Conservation (phyloP, 2,888 invertebrate species). For the Melikaiella ostensackeni region DNA sequence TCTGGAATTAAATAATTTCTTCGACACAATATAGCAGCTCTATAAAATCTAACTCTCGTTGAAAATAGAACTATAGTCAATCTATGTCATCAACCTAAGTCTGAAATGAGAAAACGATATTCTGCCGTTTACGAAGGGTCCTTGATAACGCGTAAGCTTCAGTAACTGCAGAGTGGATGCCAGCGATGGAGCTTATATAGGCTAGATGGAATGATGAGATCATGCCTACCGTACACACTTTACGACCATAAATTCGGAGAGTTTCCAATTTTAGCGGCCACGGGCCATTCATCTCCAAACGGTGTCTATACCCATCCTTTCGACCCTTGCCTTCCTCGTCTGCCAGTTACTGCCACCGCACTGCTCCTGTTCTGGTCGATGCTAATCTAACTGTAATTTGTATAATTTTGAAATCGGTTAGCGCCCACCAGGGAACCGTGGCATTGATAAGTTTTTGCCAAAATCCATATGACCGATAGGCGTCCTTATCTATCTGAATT, state of each 20-base stretch:
- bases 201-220: not conserved
- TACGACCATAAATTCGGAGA: constrained; percentile 60
- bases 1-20: no score
- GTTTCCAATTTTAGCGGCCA: constrained; percentile 63
- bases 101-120: constrained; percentile 25
- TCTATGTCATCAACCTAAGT: not conserved
- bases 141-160: constrained; percentile 5
- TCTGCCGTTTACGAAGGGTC: not conserved
- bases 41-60: not conserved
- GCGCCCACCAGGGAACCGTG: constrained; percentile 47
- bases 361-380: constrained; percentile 51
- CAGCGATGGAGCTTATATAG: constrained; percentile 12
- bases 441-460: constrained; percentile 59
- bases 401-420: constrained; percentile 71
- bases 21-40: no score
- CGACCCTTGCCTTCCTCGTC: constrained; percentile 9
- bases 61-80: not conserved
- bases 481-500: constrained; percentile 49
- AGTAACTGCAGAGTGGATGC: not conserved
- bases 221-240: constrained; percentile 49
- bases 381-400: constrained; percentile 69
- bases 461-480: constrained; percentile 57
- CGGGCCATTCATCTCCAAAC: constrained; percentile 59
- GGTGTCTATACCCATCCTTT: constrained; percentile 42
- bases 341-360: constrained; percentile 37